Conservation (phyloP, 2,797 vertebrate species). For the Luscinia megarhynchos region DNA sequence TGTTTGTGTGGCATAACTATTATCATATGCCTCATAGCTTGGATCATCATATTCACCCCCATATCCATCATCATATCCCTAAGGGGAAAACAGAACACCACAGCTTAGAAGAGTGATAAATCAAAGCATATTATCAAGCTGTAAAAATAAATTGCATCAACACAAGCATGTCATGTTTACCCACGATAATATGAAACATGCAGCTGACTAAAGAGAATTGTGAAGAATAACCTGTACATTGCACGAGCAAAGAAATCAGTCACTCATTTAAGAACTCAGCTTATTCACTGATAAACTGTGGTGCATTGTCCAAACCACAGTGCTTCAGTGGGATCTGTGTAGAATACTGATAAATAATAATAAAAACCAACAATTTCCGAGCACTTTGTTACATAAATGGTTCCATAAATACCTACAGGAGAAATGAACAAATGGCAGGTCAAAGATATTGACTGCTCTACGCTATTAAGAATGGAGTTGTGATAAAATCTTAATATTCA, state of each 20-base stretch:
- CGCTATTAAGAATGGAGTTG: neutral
- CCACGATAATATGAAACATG: neutral
- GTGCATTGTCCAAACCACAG: conserved; percentile 42
- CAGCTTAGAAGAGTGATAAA: conserved; percentile 24
- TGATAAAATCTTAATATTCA: neutral
- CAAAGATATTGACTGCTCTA: neutral
- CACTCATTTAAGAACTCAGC: conserved; percentile 52
- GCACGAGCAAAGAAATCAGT: conserved; percentile 64
- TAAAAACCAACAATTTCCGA: conserved; percentile 60
- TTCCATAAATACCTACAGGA: neutral
- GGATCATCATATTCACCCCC: conserved; percentile 95
- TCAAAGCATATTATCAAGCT: neutral
- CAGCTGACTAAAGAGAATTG: neutral
- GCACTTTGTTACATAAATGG: conserved; percentile 50
- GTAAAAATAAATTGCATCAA: neutral
- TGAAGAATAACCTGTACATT: conserved; percentile 7
- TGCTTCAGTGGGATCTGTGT: conserved; percentile 51
- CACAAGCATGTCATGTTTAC: neutral
- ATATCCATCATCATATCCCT: conserved; percentile 96
- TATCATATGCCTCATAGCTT: conserved; percentile 92
- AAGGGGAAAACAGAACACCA: conserved; percentile 32
- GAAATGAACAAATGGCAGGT: conserved; percentile 17
- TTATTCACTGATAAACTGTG: conserved; percentile 61
- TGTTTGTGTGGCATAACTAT: conserved; percentile 89
- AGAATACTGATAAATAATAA: conserved; percentile 69